Percentiles rank a stretch among this genome's conserved stretches.
Conservation (phyloP, 2,113 vertebrate species). For the Malurus cyaneus region DNA sequence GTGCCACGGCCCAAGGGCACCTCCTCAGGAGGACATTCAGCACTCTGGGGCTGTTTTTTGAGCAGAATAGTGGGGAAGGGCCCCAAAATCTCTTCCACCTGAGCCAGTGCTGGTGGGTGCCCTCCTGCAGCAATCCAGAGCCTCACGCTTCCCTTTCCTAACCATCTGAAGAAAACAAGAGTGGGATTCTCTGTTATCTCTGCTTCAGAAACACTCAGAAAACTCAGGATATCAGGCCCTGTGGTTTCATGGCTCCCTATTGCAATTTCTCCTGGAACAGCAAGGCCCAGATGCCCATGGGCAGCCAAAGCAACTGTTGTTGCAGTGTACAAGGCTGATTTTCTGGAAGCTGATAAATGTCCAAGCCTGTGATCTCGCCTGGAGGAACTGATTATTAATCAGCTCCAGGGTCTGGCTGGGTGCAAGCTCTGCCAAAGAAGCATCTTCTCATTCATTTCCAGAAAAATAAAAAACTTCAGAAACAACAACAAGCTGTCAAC, state of each 20-base stretch:
- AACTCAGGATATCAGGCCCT: neutral
- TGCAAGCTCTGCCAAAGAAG: neutral
- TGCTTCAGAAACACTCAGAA: neutral
- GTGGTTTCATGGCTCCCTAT: neutral
- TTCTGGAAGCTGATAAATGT: neutral
- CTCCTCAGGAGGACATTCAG: neutral
- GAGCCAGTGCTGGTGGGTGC: neutral
- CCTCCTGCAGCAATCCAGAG: neutral
- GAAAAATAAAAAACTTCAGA: neutral
- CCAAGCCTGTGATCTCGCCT: neutral
- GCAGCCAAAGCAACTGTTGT: neutral
- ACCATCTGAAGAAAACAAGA: neutral
- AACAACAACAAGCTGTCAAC: neutral
- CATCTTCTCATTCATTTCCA: neutral
- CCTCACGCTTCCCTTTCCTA: neutral
- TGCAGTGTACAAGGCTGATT: neutral
- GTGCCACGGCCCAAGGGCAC: neutral
- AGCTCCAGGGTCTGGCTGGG: neutral
- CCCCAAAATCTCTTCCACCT: neutral
- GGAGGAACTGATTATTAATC: conserved; percentile 3
- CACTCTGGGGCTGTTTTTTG: accelerated
- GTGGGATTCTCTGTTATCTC: neutral
- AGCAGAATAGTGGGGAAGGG: accelerated
- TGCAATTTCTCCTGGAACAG: neutral
- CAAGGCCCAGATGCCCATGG: neutral